Evolutionary conservation across 1,140 invertebrate genomes (phyloP).

Genomic region (Hyles vespertilio): DNA sequence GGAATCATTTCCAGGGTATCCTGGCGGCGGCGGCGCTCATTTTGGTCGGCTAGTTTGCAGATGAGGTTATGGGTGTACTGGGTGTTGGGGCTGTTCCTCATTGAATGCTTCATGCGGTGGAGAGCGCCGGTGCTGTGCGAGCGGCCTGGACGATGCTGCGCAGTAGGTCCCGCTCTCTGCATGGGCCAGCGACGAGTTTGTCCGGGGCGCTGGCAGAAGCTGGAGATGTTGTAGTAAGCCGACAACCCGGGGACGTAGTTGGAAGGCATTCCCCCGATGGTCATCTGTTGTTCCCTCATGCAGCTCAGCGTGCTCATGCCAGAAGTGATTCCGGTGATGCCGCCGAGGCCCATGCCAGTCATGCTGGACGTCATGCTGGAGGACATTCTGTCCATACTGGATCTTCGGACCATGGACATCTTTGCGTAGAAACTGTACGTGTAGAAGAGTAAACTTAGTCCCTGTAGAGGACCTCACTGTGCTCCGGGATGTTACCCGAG

Average conservation of each 20-base stretch:
- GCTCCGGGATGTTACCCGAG: conserved; percentile 58
- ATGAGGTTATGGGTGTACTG: conserved; percentile 71
- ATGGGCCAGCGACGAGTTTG: conserved; percentile 69
- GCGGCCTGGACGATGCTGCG: conserved; percentile 66
- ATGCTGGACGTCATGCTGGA: conserved; percentile 74
- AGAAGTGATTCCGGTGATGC: conserved; percentile 64
- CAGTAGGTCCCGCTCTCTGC: conserved; percentile 67
- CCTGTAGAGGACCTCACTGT: conserved; percentile 38
- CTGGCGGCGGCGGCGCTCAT: conserved; percentile 70
- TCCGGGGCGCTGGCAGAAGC: conserved; percentile 69
- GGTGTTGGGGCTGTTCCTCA: conserved; percentile 68
- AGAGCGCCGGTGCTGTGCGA: conserved; percentile 63
- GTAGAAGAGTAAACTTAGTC: conserved; percentile 20
- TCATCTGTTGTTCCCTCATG: conserved; percentile 67
- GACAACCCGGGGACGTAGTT: conserved; percentile 72
- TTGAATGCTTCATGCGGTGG: conserved; percentile 66
- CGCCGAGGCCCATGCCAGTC: conserved; percentile 72
- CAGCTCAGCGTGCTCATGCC: conserved; percentile 64
- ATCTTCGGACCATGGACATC: conserved; percentile 55
- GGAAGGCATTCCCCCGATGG: conserved; percentile 69
- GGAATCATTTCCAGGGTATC: conserved; percentile 71
- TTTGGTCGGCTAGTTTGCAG: conserved; percentile 70
- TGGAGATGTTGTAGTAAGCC: conserved; percentile 70
- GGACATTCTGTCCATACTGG: conserved; percentile 71
- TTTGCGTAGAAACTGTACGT: conserved; percentile 28